phyloP scores from a whole-genome alignment of 2,113 vertebrate species.

The Sorex fumeus region DNA sequence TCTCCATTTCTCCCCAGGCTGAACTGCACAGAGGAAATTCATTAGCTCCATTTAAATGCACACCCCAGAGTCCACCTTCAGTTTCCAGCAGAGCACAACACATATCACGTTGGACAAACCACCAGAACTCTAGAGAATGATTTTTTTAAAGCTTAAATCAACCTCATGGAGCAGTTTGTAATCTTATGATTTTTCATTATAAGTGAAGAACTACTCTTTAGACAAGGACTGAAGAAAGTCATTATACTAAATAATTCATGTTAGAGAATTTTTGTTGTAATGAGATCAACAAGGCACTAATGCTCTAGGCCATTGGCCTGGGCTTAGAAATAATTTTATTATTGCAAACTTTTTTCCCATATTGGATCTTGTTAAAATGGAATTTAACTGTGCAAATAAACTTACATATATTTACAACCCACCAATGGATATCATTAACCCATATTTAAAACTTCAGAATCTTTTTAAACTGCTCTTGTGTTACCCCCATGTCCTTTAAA shows the following conservation, averaged over 20 bases:
- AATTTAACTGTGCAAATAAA: constrained; percentile 73
- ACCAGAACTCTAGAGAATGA: constrained; percentile 62
- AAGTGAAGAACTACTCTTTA: constrained; percentile 70
- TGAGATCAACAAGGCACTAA: constrained; percentile 76
- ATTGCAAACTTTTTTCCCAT: constrained; percentile 46
- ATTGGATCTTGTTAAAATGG: constrained; percentile 72
- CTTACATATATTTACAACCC: constrained; percentile 51
- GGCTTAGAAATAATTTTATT: constrained; percentile 73
- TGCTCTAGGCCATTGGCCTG: constrained; percentile 63
- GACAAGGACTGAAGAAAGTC: constrained; percentile 70
- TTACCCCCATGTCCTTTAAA: background rate
- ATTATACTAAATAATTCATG: constrained; percentile 81
- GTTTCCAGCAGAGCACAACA: constrained; percentile 68
- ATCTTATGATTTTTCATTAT: constrained; percentile 76
- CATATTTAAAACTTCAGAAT: background rate
- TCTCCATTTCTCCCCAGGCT: constrained; percentile 75
- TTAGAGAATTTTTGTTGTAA: constrained; percentile 71
- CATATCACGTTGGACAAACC: constrained; percentile 78
- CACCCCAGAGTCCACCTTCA: constrained; percentile 76
- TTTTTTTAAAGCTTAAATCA: constrained; percentile 75
- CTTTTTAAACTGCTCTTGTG: background rate
- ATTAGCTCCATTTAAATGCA: constrained; percentile 81
- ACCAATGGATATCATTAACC: constrained; percentile 15
- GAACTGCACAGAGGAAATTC: constrained; percentile 75
- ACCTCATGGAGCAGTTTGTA: constrained; percentile 71